These are phyloP conservation scores for Microcebus griseorufus DNA, from an alignment of 2,113 vertebrate species.

Conservation along the genomic window DNA sequence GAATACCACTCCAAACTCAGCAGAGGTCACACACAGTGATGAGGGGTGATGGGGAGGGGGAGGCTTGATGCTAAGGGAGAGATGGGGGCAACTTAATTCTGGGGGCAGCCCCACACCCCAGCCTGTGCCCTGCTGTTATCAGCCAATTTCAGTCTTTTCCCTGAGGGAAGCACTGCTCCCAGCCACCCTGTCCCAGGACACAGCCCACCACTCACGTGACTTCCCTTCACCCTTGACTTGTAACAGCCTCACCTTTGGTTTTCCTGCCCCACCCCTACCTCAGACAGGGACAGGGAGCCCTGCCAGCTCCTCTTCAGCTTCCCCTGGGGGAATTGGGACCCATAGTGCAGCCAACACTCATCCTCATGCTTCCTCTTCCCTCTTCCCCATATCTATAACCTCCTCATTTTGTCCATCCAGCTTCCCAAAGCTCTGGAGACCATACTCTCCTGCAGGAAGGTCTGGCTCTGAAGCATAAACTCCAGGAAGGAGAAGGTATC, in stretches of 20 bases:
- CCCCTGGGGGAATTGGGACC: background rate
- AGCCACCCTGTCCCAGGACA: background rate
- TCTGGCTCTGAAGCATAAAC: background rate
- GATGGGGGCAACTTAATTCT: background rate
- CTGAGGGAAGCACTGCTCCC: background rate
- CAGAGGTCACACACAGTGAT: background rate
- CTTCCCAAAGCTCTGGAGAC: conserved; percentile 10
- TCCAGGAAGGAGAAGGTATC: background rate
- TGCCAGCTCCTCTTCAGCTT: conserved; percentile 38
- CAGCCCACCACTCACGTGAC: background rate
- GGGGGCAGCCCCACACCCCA: background rate
- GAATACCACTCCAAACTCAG: background rate
- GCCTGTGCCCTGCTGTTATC: background rate
- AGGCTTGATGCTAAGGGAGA: background rate
- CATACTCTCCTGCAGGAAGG: background rate
- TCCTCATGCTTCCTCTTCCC: conserved; percentile 17
- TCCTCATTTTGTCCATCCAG: background rate
- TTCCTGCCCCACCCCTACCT: conserved; percentile 15
- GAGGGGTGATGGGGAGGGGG: background rate
- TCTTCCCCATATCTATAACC: background rate
- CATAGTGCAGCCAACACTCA: background rate
- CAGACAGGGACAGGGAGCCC: conserved; percentile 1
- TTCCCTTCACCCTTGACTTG: conserved; percentile 48
- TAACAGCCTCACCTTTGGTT: conserved; percentile 40
- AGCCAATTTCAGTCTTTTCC: background rate